Base-by-base conservation (phyloP, 2,888 invertebrate genomes). In the Ophioninae sp. region DNA sequence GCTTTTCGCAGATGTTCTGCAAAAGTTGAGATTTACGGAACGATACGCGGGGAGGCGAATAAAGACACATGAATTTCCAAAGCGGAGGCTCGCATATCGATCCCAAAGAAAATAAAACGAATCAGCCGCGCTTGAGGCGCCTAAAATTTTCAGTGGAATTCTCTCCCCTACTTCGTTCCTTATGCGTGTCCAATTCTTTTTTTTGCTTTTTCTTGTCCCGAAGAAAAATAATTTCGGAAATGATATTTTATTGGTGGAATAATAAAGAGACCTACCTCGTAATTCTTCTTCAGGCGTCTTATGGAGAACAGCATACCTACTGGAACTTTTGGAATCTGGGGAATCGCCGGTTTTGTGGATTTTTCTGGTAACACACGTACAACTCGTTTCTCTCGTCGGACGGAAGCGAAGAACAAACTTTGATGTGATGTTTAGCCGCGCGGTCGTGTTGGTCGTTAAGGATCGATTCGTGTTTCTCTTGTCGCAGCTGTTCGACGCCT, bases 251-350 rank as follows among this genome's bases (percentile, higher is more conserved):
- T 20, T 9, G 69, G 22, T 13, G 37, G 17, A 51, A 51, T 6
- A 44, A 67, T 44, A 44, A 44, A 67, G 44, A 67, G 10, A 56
- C 85, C 85, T 67, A 86, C 86, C 82, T 77, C 86, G 13, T 44
- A 80, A 72, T 85, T 64, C 64, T 51, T 51, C 51, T 6, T 51
- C 17, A 51, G 17, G 5, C 51, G 51, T 51, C 17, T 51, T 17
- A 17, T 51, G 51, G 51, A 51, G 17, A 51, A 51, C 51, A 51
- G 30, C 30, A 30, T 30, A 30, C 30, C 30, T 30, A 30, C 30
- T 30, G 30, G 30, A 30, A 30, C 30, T 30, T 30, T 30, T 30
- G 30, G 30, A 30, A 30, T 44, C 44, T 2, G 10, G 9, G 2
- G 10, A 13, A 10, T 51, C 51, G 51, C 51, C 5, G 51, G 17